These are phyloP conservation scores for Trissolcus japonicus DNA, from an alignment of 2,888 invertebrate species.

Conservation along the genomic window DNA sequence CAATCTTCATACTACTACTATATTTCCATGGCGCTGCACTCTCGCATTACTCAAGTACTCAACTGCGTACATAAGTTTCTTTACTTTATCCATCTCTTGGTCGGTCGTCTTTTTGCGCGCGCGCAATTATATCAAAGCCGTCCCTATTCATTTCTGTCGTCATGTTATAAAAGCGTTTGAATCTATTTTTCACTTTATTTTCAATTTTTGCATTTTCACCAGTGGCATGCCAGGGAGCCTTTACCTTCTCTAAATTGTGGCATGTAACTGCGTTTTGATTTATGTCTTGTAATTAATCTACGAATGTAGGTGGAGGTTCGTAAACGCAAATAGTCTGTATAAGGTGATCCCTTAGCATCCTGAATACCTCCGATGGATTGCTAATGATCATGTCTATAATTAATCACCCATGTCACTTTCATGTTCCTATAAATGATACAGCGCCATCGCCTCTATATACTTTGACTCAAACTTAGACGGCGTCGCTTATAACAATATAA, in stretches of 20 bases:
- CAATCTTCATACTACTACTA: slow-evolving; percentile 52
- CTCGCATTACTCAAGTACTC: slow-evolving; percentile 34
- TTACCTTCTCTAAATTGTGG: slow-evolving; percentile 26
- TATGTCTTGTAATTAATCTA: slow-evolving; percentile 64
- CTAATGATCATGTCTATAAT: slow-evolving; percentile 61
- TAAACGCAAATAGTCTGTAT: slow-evolving; percentile 54
- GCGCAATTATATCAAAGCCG: slow-evolving; percentile 20
- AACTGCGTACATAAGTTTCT: slow-evolving; percentile 25
- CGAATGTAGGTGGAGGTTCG: slow-evolving; percentile 51
- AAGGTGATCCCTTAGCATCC: slow-evolving; percentile 58
- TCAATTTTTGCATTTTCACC: slow-evolving; percentile 20
- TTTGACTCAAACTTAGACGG: slow-evolving; percentile 47
- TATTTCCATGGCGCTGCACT: slow-evolving; percentile 39
- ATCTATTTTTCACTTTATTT: slow-evolving; percentile 30
- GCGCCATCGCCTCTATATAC: slow-evolving; percentile 30
- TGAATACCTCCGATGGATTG: slow-evolving; percentile 54
- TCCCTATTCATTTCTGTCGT: slow-evolving; percentile 16
- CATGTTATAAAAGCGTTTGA: slow-evolving; percentile 1
- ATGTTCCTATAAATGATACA: slow-evolving; percentile 56
- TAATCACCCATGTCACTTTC: slow-evolving; percentile 54
- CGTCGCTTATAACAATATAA: slow-evolving; percentile 41
- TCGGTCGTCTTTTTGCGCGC: slow-evolving; percentile 6
- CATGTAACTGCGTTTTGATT: slow-evolving; percentile 59
- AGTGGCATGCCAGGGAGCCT: neutral
- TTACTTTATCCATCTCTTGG: slow-evolving; percentile 33